Percentiles rank a stretch among this genome's conserved stretches.
Evolutionary conservation across 2,797 vertebrate species (phyloP).

Genomic region (Aratinga solstitialis): DNA sequence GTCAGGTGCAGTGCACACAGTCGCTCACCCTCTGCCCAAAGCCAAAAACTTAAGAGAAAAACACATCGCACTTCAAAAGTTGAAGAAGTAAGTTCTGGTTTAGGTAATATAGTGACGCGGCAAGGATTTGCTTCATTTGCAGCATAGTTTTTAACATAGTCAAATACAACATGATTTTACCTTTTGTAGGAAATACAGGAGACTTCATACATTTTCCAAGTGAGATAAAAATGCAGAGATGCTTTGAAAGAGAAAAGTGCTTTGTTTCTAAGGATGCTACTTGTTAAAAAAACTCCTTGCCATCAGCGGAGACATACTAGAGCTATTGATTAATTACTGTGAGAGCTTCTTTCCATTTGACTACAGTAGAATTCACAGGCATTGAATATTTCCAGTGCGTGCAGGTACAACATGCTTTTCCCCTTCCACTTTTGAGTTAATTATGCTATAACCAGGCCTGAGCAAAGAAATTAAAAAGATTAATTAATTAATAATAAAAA

Average conservation of each 20-base stretch:
- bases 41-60: neutral
- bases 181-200: neutral
- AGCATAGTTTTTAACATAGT: neutral
- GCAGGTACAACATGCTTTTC: neutral
- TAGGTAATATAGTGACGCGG: fast-evolving
- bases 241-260: neutral
- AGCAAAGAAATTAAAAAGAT: neutral
- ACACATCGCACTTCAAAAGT: neutral
- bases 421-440: neutral
- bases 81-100: neutral
- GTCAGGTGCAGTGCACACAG: fast-evolving
- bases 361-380: constrained; percentile 7
- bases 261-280: neutral
- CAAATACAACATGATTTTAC: neutral
- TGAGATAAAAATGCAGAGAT: neutral
- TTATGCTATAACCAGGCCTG: neutral
- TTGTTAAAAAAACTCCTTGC: constrained; percentile 10
- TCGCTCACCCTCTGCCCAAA: neutral
- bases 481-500: neutral
- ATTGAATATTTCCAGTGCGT: neutral
- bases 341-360: neutral
- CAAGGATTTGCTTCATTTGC: neutral
- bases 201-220: neutral
- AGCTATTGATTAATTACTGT: neutral
- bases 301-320: neutral